A percentile compares a stretch with the other conserved stretches of the same genome.
phyloP scores from a whole-genome alignment of 2,888 invertebrate species.

The Glaucopsyche alexis region DNA sequence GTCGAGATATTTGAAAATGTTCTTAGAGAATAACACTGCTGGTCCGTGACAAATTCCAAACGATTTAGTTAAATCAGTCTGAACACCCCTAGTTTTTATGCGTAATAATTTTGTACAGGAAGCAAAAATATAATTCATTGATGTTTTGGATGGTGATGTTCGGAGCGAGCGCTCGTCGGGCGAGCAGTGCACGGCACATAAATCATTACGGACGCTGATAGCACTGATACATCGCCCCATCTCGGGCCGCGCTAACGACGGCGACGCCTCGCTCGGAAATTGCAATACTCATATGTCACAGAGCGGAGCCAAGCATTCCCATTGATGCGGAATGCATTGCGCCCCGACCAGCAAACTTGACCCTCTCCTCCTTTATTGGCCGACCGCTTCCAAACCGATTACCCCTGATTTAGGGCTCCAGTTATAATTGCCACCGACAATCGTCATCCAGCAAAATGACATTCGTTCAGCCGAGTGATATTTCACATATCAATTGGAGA shows the following conservation, averaged over 20 bases:
- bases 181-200: constrained; percentile 51
- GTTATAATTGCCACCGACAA: constrained; percentile 21
- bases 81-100: background rate
- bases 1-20: too few species aligned
- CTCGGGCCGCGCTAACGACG: constrained; percentile 52
- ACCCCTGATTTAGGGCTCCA: constrained; percentile 28
- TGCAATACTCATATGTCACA: constrained; percentile 73
- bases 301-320: constrained; percentile 57
- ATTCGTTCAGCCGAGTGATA: constrained; percentile 50
- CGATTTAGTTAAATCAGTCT: background rate
- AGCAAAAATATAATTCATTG: constrained; percentile 21
- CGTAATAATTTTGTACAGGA: background rate
- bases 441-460: constrained; percentile 43
- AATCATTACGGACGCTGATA: constrained; percentile 54
- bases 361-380: constrained; percentile 41
- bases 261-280: constrained; percentile 59
- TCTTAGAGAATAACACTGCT: too few species aligned
- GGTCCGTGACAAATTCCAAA: background rate
- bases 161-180: constrained; percentile 44
- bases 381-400: constrained; percentile 25
- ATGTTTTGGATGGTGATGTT: constrained; percentile 20
- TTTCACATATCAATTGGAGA: constrained; percentile 44
- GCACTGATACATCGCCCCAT: constrained; percentile 50
- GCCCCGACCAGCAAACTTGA: constrained; percentile 49
- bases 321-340: constrained; percentile 57